Conservation (phyloP, 30 jellyfish, hydroid and myxozoan genomes). For the Hydractinia symbiolongicarpus region DNA sequence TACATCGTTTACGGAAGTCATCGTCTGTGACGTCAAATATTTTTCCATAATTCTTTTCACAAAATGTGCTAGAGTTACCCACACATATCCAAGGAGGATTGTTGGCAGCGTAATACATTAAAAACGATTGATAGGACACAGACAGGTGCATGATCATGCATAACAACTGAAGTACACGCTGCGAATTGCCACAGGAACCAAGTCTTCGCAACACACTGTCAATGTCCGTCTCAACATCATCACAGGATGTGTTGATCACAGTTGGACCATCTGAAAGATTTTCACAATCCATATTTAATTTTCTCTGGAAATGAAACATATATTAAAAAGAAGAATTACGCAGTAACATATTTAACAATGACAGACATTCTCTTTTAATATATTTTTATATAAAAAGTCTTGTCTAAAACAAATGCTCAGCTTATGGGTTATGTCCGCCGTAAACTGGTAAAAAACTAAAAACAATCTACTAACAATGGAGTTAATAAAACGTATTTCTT, state of each 20-base stretch:
- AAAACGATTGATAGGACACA: neutral
- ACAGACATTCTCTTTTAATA: too few species aligned
- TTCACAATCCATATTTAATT: too few species aligned
- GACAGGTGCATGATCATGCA: neutral
- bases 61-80: neutral
- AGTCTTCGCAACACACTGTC: neutral
- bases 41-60: too few species aligned
- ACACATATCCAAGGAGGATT: slow-evolving; percentile 5
- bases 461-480: too few species aligned
- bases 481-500: too few species aligned
- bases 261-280: neutral
- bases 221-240: neutral
- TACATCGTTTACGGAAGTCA: neutral
- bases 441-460: too few species aligned
- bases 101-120: slow-evolving; percentile 5
- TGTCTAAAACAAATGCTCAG: too few species aligned
- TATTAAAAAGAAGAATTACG: too few species aligned
- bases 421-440: too few species aligned
- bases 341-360: too few species aligned
- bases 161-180: neutral
- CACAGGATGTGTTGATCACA: slow-evolving; percentile 5
- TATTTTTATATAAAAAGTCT: too few species aligned
- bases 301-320: too few species aligned
- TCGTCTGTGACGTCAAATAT: neutral
- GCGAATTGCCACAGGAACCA: neutral